Evolutionary conservation across 2,797 vertebrate genomes (phyloP).

Genomic region (Poeciliopsis gracilis): DNA sequence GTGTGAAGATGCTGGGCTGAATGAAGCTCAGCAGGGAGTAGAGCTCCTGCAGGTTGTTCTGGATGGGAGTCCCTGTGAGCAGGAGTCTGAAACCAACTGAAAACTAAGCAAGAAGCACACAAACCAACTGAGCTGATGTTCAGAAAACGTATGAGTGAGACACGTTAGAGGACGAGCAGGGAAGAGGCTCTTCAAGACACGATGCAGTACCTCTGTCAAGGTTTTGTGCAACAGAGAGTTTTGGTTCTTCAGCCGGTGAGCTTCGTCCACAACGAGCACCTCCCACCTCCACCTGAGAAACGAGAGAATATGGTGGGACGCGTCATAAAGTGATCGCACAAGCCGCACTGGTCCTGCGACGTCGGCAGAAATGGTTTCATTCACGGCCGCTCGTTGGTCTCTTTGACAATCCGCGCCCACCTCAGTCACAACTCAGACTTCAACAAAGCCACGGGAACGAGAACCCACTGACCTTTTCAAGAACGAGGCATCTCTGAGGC

Average conservation of each 20-base stretch:
- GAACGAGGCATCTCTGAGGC: constrained; percentile 88
- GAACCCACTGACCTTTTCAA: constrained; percentile 82
- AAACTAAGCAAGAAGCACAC: constrained; percentile 76
- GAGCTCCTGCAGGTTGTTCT: constrained; percentile 92
- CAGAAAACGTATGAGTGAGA: too few species aligned
- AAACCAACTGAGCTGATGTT: not conserved
- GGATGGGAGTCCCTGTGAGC: constrained; percentile 93
- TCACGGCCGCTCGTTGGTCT: not conserved
- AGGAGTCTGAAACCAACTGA: constrained; percentile 86
- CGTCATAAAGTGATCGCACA: not conserved
- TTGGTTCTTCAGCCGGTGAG: constrained; percentile 93
- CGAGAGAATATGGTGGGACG: not conserved
- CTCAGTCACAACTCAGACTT: not conserved
- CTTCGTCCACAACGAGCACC: constrained; percentile 91
- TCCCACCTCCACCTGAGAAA: constrained; percentile 79
- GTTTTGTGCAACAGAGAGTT: constrained; percentile 86
- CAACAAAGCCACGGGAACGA: not conserved
- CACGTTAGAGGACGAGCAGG: not conserved
- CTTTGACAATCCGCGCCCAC: not conserved
- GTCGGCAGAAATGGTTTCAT: not conserved
- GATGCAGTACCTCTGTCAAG: constrained; percentile 83
- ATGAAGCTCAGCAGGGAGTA: constrained; percentile 91
- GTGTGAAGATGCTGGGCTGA: constrained; percentile 85
- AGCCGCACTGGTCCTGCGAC: not conserved
- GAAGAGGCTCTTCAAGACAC: not conserved